These are phyloP conservation scores for Cavia aperea DNA, from an alignment of 2,113 vertebrate genomes.

Conservation along the genomic window DNA sequence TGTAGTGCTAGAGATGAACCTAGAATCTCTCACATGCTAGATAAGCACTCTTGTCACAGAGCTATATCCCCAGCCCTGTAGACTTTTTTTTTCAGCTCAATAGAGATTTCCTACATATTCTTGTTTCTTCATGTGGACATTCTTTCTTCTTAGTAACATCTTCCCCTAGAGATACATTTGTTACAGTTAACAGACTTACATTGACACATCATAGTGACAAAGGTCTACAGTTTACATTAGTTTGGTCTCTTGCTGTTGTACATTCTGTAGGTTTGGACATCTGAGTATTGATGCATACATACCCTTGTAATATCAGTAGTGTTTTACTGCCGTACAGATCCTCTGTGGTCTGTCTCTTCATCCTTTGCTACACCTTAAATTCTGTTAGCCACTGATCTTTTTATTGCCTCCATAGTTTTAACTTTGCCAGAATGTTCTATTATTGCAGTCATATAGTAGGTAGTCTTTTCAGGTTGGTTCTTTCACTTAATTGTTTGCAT, in stretches of 20 bases:
- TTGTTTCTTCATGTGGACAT: not conserved
- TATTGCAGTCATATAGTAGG: not conserved
- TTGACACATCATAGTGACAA: not conserved
- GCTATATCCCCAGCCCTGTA: not conserved
- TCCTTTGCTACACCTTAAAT: not conserved
- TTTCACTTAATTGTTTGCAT: not conserved
- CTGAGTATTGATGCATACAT: not conserved
- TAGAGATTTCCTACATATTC: not conserved
- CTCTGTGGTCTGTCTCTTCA: not conserved
- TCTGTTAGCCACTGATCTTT: not conserved
- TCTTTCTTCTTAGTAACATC: not conserved
- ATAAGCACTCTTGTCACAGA: not conserved
- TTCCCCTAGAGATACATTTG: not conserved
- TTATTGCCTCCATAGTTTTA: not conserved
- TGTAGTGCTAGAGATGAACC: not conserved
- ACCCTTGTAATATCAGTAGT: not conserved
- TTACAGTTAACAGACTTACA: not conserved
- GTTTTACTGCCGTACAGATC: not conserved
- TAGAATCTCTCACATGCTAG: not conserved
- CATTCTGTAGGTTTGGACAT: not conserved
- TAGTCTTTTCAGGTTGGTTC: not conserved
- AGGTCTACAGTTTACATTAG: not conserved
- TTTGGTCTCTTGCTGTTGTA: not conserved
- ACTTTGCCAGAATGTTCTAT: not conserved
- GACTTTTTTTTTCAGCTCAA: not conserved